Evolutionary conservation across 2,113 vertebrate genomes (phyloP).

Genomic region (Desmodus rotundus): DNA sequence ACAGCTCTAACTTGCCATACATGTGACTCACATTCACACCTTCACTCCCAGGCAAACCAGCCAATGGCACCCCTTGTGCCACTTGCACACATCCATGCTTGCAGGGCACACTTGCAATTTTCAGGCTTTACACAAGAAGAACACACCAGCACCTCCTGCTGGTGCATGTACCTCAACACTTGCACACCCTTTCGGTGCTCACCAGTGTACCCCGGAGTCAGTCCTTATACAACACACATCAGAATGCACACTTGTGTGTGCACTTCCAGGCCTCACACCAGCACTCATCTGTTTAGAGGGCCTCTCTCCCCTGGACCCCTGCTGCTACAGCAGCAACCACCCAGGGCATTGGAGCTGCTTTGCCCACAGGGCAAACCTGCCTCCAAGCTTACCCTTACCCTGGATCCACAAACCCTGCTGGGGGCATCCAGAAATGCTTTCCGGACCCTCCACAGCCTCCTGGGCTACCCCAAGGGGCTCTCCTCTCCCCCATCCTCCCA

Average conservation of each 20-base stretch:
- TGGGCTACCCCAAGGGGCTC: not conserved
- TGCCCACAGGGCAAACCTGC: not conserved
- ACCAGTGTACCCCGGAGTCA: not conserved
- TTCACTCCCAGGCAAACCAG: not conserved
- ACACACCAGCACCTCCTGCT: not conserved
- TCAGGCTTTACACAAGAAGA: not conserved
- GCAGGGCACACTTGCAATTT: not conserved
- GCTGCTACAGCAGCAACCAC: not conserved
- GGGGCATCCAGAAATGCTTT: not conserved
- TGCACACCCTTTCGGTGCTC: not conserved
- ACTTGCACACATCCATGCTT: not conserved
- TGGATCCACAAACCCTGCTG: not conserved
- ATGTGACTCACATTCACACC: not conserved
- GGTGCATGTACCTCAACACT: not conserved
- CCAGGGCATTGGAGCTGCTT: not conserved
- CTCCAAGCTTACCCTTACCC: not conserved
- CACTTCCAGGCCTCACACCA: not conserved
- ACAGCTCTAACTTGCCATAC: not conserved
- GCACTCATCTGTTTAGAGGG: not conserved
- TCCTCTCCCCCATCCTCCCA: not conserved
- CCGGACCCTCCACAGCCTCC: not conserved
- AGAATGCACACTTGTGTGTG: not conserved
- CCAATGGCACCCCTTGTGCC: not conserved
- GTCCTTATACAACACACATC: not conserved
- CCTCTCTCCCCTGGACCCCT: not conserved